Base-by-base conservation (phyloP, 2,888 invertebrate species). In the Hipparchia semele region DNA sequence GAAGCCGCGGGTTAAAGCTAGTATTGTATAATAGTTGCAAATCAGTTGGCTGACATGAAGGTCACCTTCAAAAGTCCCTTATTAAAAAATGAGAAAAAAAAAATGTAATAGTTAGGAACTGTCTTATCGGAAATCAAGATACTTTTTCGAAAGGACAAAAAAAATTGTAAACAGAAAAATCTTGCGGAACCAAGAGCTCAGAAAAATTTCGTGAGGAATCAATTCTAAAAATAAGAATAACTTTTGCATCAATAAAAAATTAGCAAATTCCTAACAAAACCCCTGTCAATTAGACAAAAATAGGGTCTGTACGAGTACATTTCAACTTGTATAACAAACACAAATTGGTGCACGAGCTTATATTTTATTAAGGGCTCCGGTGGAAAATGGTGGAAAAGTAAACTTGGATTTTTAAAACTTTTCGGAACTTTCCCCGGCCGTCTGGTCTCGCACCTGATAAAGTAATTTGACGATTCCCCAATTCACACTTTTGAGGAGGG, bases 381-480 rank as follows among this genome's bases (percentile, higher is more conserved):
- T 81, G 82, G 80, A 82, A 65, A 81, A 80, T 85, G 83, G 83
- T 79, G 80, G 79, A 80, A 84, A 90, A 92, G 91, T 92, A 89
- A 89, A 91, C 92, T 92, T 92, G 82, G 90, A 89, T 92, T 93
- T 93, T 93, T 91, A 92, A 92, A 94, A 93, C 90, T 93, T 93
- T 86, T 81, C 76, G 78, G 84, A 92, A 90, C 88, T 91, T 91
- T 84, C 86, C 83, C 84, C 84, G 86, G 86, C 87, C 84, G 87
- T 87, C 87, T 86, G 83, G 86, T 82, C 86, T 89, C 86, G 87
- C 88, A 90, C 89, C 90, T 88, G 89, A 90, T 92, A 92, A 92
- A 89, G 90, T 89, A 89, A 92, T 91, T 92, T 89, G 84, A 88
- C 89, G 88, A 90, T 91, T 90, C 87, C 87, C 90, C 88, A 91